Evolutionary conservation across 1,140 invertebrate genomes (phyloP), one percentile per base, ranked within the genome.

Genomic region (Drosophila subobscura): DNA sequence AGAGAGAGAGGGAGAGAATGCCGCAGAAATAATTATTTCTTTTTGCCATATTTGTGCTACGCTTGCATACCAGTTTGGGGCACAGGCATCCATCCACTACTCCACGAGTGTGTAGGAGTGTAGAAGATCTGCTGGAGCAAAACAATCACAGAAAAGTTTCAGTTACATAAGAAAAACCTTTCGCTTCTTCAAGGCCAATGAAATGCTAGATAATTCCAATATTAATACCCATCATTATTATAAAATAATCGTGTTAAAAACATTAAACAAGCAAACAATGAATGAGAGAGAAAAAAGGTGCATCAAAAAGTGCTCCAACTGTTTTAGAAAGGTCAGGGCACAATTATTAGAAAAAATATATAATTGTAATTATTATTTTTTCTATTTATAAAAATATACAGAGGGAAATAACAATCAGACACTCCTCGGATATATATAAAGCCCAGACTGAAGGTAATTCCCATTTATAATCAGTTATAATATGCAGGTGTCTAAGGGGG

Each of bases 1-100:
- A 56, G 70, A 64, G 77, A 56, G 70, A 64, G 77, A 64, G 57
- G 53, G 70, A 64, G 77, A 85, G 33, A 85, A 86, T 63, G 77
- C 81, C 81, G 74, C 81, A 88, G 58, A 86, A 86, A 86, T 86
- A 86, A 86, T 86, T 88, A 86, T 86, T 88, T 86, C 77, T 88
- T 57, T 65, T 86, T 74, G 77, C 83, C 74, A 68, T 78, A 81
- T 86, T 77, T 75, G 70, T 57, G 65, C 52, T 61, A 5, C 5
- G 40, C 33, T 44, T 29, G 25, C 45, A 42, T 23, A 33, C 50
- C 22, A 16, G 52, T 37, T 57, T 55, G 78, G 72, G 46, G 77
- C 58, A 37, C 64, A 50, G 54, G 64, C 42, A 45, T 44, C 59
- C 58, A 16, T 16, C n/a, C 47, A 58, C 58, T 60, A 58, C 58